These are phyloP conservation scores for Zoanthus solanderi DNA, from an alignment of 92 coral and sea anemone genomes.

Conservation along the genomic window DNA sequence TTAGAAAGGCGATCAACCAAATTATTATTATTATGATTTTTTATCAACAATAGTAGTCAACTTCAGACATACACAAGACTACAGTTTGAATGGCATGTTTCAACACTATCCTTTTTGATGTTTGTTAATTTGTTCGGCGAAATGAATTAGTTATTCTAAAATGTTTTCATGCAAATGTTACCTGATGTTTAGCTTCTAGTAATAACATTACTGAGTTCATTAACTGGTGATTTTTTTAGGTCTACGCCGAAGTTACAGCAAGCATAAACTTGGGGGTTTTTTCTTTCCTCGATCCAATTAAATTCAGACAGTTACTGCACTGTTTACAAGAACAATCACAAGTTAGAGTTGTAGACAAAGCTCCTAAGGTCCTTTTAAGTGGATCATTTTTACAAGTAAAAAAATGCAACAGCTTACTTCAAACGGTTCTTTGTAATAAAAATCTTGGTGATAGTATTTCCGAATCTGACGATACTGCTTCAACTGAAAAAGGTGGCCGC, in stretches of 20 bases:
- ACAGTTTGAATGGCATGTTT: too few species aligned
- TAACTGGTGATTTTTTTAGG: neutral
- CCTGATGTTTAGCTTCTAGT: too few species aligned
- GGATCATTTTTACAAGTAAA: conserved; percentile 11
- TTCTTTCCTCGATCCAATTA: neutral
- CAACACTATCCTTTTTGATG: too few species aligned
- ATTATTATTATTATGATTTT: too few species aligned
- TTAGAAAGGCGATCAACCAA: too few species aligned
- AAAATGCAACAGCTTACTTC: neutral
- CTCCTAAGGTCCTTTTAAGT: neutral
- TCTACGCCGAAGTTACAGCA: conserved; percentile 24
- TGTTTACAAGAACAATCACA: neutral
- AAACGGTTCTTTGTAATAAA: neutral
- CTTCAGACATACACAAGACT: too few species aligned
- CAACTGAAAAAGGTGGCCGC: too few species aligned
- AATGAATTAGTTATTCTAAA: too few species aligned
- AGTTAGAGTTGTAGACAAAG: neutral
- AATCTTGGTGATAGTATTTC: neutral
- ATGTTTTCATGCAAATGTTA: too few species aligned
- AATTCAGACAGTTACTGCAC: neutral
- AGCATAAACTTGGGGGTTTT: neutral
- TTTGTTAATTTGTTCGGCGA: too few species aligned
- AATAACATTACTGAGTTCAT: too few species aligned
- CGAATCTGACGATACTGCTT: neutral
- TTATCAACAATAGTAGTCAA: too few species aligned